These are phyloP conservation scores for Phycodurus eques DNA, from an alignment of 2,113 vertebrate genomes.

Conservation along the genomic window DNA sequence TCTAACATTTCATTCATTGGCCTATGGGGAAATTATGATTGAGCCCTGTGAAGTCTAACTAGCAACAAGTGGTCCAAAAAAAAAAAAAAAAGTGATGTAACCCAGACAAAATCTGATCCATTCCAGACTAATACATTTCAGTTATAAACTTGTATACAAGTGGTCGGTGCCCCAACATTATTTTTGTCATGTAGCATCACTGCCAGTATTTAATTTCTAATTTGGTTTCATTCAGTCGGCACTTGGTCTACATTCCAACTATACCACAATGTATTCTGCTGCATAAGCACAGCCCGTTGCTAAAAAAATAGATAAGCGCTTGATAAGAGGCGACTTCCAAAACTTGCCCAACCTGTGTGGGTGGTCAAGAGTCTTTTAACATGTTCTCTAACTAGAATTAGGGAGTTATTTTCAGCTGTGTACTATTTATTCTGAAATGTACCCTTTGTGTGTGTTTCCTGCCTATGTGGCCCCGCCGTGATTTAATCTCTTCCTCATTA, in stretches of 20 bases:
- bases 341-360: background rate
- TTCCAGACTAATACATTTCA: no score
- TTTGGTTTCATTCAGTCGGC: background rate
- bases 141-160: no score
- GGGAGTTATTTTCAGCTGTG: background rate
- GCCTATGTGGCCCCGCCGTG: background rate
- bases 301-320: background rate
- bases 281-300: background rate
- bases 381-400: background rate
- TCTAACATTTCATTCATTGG: no score
- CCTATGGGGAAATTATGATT: no score
- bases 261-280: background rate
- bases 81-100: no score
- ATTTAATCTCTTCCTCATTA: constrained; percentile 8
- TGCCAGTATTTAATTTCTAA: background rate
- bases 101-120: no score
- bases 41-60: no score
- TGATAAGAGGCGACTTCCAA: background rate
- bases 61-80: no score
- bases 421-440: background rate
- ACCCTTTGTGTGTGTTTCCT: constrained; percentile 8
- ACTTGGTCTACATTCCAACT: background rate
- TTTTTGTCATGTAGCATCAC: background rate
- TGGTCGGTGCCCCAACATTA: background rate
- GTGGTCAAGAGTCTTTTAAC: background rate